Conservation (phyloP, 53 echinoderm and acorn worm species). For the Echinarachnius parma region DNA sequence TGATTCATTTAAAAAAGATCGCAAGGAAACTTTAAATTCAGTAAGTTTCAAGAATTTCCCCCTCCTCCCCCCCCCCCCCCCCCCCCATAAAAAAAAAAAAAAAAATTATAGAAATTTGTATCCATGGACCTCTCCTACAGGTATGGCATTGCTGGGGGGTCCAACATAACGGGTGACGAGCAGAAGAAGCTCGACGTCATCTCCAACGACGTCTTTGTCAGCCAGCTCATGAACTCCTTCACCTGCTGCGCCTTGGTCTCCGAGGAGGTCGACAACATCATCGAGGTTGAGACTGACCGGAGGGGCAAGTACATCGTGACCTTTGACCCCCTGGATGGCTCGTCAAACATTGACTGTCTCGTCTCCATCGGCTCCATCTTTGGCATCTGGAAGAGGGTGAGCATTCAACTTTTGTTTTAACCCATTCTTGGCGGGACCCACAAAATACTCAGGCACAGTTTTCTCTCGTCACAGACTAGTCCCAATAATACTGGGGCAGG, state of each 20-base stretch:
- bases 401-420: too few relatives aligned
- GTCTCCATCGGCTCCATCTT: slow-evolving; percentile 99
- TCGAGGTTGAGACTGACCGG: slow-evolving; percentile 71
- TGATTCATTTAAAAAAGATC: too few relatives aligned
- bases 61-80: not conserved
- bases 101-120: not conserved
- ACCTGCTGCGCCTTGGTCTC: slow-evolving; percentile 82
- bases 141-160: slow-evolving; percentile 90
- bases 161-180: slow-evolving; percentile 88
- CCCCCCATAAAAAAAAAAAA: too few relatives aligned
- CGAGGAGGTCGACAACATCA: slow-evolving; percentile 83
- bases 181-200: slow-evolving; percentile 98
- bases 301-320: slow-evolving; percentile 94
- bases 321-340: slow-evolving; percentile 98
- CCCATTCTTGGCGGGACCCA: too few relatives aligned
- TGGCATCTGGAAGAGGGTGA: slow-evolving; percentile 92
- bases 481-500: too few relatives aligned
- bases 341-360: slow-evolving; percentile 96
- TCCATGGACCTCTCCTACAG: slow-evolving; percentile 39
- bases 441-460: too few relatives aligned
- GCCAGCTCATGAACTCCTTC: slow-evolving; percentile 78
- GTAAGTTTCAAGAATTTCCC: not conserved
- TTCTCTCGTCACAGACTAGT: too few relatives aligned
- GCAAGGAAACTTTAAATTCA: too few relatives aligned
- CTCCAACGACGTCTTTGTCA: slow-evolving; percentile 91